Conservation (phyloP, 2,888 invertebrate species). For the Masnerella sp. region DNA sequence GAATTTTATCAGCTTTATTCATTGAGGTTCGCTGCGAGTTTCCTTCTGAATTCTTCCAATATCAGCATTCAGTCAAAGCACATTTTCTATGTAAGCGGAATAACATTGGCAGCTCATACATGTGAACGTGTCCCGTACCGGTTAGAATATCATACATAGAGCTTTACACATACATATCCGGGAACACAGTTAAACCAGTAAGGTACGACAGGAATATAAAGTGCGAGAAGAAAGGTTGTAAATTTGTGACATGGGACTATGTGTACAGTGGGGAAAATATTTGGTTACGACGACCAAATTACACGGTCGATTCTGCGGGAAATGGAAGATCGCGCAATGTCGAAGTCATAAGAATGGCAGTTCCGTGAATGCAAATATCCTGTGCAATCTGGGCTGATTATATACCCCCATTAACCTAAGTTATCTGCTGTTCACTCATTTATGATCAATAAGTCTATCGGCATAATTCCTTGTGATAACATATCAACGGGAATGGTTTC, state of each 20-base stretch:
- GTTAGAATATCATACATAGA: background rate
- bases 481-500: slow-evolving; percentile 9
- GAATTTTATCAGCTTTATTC: too few species aligned
- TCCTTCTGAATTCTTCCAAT: slow-evolving; percentile 8
- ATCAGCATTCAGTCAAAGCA: slow-evolving; percentile 20
- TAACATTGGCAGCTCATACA: slow-evolving; percentile 14
- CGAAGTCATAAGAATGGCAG: background rate
- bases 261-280: slow-evolving; percentile 2
- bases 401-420: background rate
- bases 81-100: slow-evolving; percentile 17
- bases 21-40: too few species aligned
- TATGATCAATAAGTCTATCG: slow-evolving; percentile 30
- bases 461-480: slow-evolving; percentile 21
- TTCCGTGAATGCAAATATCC: background rate
- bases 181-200: slow-evolving; percentile 19
- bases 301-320: background rate
- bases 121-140: background rate
- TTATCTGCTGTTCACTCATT: slow-evolving; percentile 18
- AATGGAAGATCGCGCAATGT: background rate
- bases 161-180: slow-evolving; percentile 8
- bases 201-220: slow-evolving; percentile 13
- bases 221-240: slow-evolving; percentile 14
- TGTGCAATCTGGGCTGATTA: slow-evolving; percentile 4
- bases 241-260: slow-evolving; percentile 6
- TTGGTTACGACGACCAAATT: slow-evolving; percentile 14